A percentile compares a stretch with the other conserved stretches of the same genome.
Conservation (phyloP, 2,113 vertebrate genomes). For the Triplophysa rosa region DNA sequence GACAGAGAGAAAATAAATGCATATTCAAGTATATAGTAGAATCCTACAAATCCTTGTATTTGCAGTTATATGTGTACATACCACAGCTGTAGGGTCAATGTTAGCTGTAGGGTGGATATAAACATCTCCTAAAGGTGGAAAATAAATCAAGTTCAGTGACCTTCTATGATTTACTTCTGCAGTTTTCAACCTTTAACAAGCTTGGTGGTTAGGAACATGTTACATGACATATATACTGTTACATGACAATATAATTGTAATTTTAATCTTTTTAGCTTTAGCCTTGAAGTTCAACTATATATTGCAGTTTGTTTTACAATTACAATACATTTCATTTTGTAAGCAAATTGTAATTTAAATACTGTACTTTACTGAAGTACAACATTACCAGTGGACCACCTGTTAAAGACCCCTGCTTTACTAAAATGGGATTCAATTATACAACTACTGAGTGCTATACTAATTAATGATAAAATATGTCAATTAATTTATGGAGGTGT, state of each 20-base stretch:
- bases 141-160: not conserved
- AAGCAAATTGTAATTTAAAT: too few species aligned
- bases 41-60: not conserved
- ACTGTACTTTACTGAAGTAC: too few species aligned
- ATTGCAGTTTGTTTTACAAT: too few species aligned
- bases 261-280: too few species aligned
- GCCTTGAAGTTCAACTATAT: too few species aligned
- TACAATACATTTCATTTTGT: too few species aligned
- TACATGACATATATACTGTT: too few species aligned
- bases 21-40: not conserved
- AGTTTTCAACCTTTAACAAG: too few species aligned
- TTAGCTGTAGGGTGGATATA: slow-evolving; percentile 92
- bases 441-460: not conserved
- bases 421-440: not conserved
- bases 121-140: slow-evolving; percentile 81
- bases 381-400: too few species aligned
- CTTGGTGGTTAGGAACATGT: too few species aligned
- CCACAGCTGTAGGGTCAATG: slow-evolving; percentile 87
- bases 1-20: slow-evolving; percentile 13
- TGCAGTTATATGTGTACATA: slow-evolving; percentile 65
- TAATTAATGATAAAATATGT: not conserved
- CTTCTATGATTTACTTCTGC: not conserved
- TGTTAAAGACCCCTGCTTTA: not conserved
- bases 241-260: too few species aligned
- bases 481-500: too few species aligned